Conservation (phyloP, 2,113 vertebrate genomes). For the Malaclemys terrapin region DNA sequence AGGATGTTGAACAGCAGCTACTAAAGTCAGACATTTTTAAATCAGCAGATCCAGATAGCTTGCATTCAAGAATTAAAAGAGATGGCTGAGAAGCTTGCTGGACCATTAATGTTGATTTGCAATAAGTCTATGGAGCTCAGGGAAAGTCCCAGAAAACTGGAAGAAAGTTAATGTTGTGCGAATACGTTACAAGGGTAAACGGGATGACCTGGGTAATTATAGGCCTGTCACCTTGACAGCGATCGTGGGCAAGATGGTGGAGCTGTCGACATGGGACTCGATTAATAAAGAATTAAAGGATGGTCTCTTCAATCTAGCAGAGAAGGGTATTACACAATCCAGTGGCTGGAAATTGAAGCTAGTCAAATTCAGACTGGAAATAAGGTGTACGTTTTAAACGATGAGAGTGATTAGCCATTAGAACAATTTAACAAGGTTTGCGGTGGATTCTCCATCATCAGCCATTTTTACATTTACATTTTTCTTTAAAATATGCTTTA, state of each 20-base stretch:
- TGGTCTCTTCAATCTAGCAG: not conserved
- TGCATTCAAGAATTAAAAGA: no score
- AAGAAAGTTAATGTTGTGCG: not conserved
- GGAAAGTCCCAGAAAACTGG: not conserved
- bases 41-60: no score
- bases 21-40: no score
- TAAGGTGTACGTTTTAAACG: not conserved
- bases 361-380: not conserved
- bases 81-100: no score
- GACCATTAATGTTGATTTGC: not conserved
- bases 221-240: not conserved
- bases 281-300: not conserved
- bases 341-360: not conserved
- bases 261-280: not conserved
- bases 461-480: not conserved
- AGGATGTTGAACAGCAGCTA: no score
- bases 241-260: not conserved
- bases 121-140: not conserved
- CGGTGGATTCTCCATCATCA: not conserved
- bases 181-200: not conserved
- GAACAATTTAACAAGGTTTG: not conserved
- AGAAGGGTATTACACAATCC: not conserved
- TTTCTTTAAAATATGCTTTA: not conserved
- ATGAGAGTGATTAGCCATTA: not conserved
- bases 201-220: not conserved